phyloP scores from a whole-genome alignment of 2,888 invertebrate species.

The Pseudanteris insignis region DNA sequence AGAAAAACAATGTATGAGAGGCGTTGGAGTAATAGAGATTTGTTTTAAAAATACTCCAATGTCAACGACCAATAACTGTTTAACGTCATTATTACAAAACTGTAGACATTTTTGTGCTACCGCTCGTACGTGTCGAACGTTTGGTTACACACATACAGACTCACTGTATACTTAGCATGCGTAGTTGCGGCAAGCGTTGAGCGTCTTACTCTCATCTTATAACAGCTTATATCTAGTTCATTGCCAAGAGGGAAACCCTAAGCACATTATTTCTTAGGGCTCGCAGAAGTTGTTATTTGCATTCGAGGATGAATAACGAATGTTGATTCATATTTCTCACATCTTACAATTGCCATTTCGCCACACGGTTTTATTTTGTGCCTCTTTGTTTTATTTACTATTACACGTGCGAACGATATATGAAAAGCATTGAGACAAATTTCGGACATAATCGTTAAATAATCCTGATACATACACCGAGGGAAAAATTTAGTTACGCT shows the following conservation, averaged over 20 bases:
- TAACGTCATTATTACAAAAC: conserved; percentile 15
- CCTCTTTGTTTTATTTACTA: too few relatives aligned
- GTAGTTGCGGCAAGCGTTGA: conserved; percentile 48
- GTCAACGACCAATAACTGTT: conserved; percentile 19
- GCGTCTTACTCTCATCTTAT: conserved; percentile 57
- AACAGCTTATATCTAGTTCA: conserved; percentile 60
- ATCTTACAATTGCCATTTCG: neutral
- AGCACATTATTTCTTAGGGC: conserved; percentile 60
- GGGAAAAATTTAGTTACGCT: too few relatives aligned
- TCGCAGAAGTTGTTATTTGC: conserved; percentile 50
- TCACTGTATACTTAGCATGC: conserved; percentile 25
- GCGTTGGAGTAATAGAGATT: neutral
- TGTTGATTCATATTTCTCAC: conserved; percentile 7
- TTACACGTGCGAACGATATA: too few relatives aligned
- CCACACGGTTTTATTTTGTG: too few relatives aligned
- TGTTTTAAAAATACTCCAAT: conserved; percentile 10
- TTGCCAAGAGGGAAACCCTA: conserved; percentile 64
- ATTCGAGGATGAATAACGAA: conserved; percentile 51
- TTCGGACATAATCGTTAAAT: too few relatives aligned
- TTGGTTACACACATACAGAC: conserved; percentile 18
- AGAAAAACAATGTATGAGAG: neutral
- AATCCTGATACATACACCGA: too few relatives aligned
- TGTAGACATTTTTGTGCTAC: conserved; percentile 12
- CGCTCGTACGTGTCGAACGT: conserved; percentile 13
- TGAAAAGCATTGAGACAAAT: too few relatives aligned